Conservation (phyloP, 2,113 vertebrate genomes). For the Leptocoma aspasia region DNA sequence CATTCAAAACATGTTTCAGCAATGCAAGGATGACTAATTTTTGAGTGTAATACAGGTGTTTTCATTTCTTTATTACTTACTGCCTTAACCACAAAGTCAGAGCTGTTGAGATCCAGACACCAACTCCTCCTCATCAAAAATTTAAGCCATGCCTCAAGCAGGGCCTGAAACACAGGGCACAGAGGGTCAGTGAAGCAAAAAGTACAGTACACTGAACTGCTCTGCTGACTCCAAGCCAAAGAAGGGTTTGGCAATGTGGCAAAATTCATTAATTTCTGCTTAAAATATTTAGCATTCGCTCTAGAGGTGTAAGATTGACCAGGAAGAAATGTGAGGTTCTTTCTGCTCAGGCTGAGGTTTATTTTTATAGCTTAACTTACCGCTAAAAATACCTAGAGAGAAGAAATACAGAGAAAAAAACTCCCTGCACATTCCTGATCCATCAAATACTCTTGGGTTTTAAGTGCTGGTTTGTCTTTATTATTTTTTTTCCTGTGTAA, state of each 20-base stretch:
- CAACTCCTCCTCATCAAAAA: neutral
- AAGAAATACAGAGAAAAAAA: neutral
- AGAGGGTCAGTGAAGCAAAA: slow-evolving; percentile 4
- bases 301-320: neutral
- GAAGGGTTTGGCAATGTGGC: neutral
- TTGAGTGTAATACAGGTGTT: neutral
- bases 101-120: neutral
- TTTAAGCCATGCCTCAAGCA: neutral
- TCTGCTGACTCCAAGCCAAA: neutral
- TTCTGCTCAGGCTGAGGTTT: neutral
- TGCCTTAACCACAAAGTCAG: neutral
- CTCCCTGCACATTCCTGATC: neutral
- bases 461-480: neutral
- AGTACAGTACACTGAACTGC: neutral
- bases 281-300: neutral
- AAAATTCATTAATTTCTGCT: slow-evolving; percentile 32
- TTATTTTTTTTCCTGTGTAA: neutral
- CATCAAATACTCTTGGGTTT: neutral
- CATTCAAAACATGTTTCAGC: neutral
- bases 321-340: neutral
- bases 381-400: neutral
- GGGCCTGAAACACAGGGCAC: neutral
- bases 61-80: neutral
- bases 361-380: neutral
- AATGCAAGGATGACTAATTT: neutral